A percentile compares a stretch with the other conserved stretches of the same genome.
These are phyloP conservation scores for Bryconaethiops microstoma DNA, from an alignment of 2,797 vertebrate species.

Conservation along the genomic window DNA sequence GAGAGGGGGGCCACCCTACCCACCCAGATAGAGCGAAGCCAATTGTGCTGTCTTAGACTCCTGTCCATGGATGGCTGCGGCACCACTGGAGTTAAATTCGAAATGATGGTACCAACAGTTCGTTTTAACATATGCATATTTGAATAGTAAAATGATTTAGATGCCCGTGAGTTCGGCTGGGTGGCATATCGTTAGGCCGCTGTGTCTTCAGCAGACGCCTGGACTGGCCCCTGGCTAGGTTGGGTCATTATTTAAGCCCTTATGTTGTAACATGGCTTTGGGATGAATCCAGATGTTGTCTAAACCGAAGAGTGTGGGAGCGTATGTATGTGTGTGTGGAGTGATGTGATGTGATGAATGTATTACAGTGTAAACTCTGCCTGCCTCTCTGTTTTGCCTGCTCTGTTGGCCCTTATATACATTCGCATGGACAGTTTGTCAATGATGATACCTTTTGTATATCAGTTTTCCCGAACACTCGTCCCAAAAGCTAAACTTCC, in stretches of 20 bases:
- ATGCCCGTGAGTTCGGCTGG: constrained; percentile 26
- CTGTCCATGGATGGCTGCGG: too few species aligned
- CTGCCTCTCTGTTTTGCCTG: neutral
- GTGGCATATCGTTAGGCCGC: constrained; percentile 43
- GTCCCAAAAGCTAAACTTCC: constrained; percentile 8
- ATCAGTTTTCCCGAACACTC: neutral
- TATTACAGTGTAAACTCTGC: neutral
- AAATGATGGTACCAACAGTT: too few species aligned
- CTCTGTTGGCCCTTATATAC: neutral
- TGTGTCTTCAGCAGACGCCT: constrained; percentile 46
- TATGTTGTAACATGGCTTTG: constrained; percentile 30
- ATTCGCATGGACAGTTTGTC: neutral
- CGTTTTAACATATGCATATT: too few species aligned
- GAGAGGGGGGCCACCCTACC: too few species aligned
- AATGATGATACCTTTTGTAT: constrained; percentile 6
- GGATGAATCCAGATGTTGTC: constrained; percentile 32
- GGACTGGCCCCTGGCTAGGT: constrained; percentile 41
- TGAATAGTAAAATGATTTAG: neutral
- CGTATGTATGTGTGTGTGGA: constrained; percentile 27
- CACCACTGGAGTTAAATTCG: too few species aligned
- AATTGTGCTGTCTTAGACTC: too few species aligned
- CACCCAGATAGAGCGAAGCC: too few species aligned
- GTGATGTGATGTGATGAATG: constrained; percentile 35
- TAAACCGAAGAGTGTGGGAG: neutral
- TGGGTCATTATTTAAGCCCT: constrained; percentile 43